Conservation (phyloP, 2,797 vertebrate genomes). For the Myotis findleyi region DNA sequence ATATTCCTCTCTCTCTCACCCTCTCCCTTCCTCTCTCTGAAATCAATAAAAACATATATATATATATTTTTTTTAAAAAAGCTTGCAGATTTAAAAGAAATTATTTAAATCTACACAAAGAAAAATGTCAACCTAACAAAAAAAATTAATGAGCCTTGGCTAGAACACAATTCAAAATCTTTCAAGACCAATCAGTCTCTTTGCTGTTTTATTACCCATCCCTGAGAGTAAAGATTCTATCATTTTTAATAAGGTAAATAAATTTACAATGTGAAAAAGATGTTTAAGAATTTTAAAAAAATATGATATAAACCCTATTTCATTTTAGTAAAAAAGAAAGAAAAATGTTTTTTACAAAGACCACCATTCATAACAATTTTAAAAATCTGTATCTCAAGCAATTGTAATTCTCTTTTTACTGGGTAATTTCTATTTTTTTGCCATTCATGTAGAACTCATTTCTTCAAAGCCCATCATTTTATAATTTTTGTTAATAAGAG, state of each 20-base stretch:
- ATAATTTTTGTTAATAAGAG: conserved; percentile 78
- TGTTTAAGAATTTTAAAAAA: conserved; percentile 64
- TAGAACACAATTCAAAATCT: conserved; percentile 17
- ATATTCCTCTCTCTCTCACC: too few relatives aligned
- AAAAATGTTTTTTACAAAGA: conserved; percentile 74
- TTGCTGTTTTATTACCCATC: conserved; percentile 65
- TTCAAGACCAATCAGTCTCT: conserved; percentile 58
- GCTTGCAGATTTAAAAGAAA: conserved; percentile 78
- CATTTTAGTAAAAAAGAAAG: conserved; percentile 54
- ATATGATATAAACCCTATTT: conserved; percentile 66
- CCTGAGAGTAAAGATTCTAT: conserved; percentile 72
- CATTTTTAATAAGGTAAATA: conserved; percentile 73
- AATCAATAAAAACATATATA: too few relatives aligned
- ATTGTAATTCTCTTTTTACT: conserved; percentile 35
- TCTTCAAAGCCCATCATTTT: conserved; percentile 44
- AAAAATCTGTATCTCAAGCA: not conserved
- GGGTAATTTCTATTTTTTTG: conserved; percentile 1
- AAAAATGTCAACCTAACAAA: conserved; percentile 65
- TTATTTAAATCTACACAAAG: conserved; percentile 79
- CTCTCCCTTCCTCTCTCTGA: too few relatives aligned
- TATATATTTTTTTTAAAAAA: conserved; percentile 18
- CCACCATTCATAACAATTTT: conserved; percentile 50
- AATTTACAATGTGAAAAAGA: conserved; percentile 65
- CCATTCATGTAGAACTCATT: not conserved
- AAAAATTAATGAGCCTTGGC: conserved; percentile 74